Percentiles rank a stretch among this genome's conserved stretches.
Conservation (phyloP, 2,113 vertebrate species). For the Tangachromis dhanisi region DNA sequence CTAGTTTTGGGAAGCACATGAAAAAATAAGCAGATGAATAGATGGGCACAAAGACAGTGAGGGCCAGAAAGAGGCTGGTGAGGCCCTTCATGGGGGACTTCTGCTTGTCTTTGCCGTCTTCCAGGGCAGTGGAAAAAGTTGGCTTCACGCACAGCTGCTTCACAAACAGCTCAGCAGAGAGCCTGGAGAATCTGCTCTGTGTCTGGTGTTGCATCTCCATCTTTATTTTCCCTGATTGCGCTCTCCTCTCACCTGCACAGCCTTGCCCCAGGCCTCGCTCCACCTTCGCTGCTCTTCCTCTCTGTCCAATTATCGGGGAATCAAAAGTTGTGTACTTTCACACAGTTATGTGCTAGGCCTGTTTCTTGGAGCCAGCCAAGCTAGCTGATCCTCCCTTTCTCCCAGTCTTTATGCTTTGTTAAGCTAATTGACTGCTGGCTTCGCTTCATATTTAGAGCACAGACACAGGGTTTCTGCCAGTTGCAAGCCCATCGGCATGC, state of each 20-base stretch:
- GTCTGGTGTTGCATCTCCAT: slow-evolving; percentile 2
- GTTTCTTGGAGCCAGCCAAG: not conserved
- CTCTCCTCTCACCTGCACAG: not conserved
- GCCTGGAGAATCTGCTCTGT: slow-evolving; percentile 14
- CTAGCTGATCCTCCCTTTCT: not conserved
- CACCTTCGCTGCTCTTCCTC: not conserved
- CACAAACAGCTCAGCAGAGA: slow-evolving; percentile 18
- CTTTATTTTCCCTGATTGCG: not conserved
- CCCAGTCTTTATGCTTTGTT: not conserved
- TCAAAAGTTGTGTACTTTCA: not conserved
- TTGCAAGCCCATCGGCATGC: not conserved
- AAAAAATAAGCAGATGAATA: slow-evolving; percentile 41
- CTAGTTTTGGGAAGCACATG: slow-evolving; percentile 29
- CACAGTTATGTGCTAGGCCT: not conserved
- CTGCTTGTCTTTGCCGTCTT: not conserved
- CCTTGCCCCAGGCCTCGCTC: slow-evolving; percentile 6
- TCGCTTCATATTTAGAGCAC: not conserved
- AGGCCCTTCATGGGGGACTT: slow-evolving; percentile 22
- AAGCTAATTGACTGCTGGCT: not conserved
- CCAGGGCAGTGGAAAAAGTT: slow-evolving; percentile 1
- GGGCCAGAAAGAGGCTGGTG: slow-evolving; percentile 4
- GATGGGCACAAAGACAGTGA: slow-evolving; percentile 33
- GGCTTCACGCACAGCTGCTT: slow-evolving; percentile 34
- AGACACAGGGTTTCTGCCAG: not conserved
- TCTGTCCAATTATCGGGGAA: not conserved